Evolutionary conservation across 2,797 vertebrate species (phyloP).

Genomic region (Silurus lanzhouensis): DNA sequence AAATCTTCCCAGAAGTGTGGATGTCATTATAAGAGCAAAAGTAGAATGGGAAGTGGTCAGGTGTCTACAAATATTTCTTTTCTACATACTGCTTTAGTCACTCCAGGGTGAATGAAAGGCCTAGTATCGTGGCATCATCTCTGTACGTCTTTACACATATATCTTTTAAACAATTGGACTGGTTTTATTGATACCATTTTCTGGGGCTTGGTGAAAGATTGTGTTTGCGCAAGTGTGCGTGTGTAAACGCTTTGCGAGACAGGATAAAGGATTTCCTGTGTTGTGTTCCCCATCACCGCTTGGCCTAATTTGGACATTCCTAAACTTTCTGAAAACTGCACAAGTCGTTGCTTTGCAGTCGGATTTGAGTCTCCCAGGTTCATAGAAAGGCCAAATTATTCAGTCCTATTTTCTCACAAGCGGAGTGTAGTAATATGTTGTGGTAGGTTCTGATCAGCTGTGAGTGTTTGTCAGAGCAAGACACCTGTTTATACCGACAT

Average conservation of each 20-base stretch:
- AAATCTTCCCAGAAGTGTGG: too few species aligned
- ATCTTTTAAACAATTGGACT: not conserved
- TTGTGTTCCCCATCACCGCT: conserved; percentile 49
- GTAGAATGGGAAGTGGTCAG: too few species aligned
- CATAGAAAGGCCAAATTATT: conserved; percentile 11
- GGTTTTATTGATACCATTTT: not conserved
- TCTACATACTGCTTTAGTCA: not conserved
- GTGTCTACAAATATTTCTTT: too few species aligned
- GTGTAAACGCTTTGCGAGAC: conserved; percentile 41
- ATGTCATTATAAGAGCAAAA: too few species aligned
- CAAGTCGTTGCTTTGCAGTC: conserved; percentile 22
- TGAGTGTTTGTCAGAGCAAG: conserved; percentile 9
- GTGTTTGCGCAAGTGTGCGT: conserved; percentile 28
- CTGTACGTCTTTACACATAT: not conserved
- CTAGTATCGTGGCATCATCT: not conserved
- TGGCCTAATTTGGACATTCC: conserved; percentile 54
- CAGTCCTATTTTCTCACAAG: not conserved
- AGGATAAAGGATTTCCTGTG: conserved; percentile 61
- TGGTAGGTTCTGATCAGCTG: not conserved
- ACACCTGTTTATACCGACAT: conserved; percentile 24
- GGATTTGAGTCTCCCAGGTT: conserved; percentile 25
- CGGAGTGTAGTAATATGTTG: not conserved
- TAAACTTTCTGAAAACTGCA: conserved; percentile 44
- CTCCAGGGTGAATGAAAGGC: not conserved
- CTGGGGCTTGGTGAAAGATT: not conserved